Conservation (phyloP, 2,797 vertebrate species). For the Melanogrammus aeglefinus region DNA sequence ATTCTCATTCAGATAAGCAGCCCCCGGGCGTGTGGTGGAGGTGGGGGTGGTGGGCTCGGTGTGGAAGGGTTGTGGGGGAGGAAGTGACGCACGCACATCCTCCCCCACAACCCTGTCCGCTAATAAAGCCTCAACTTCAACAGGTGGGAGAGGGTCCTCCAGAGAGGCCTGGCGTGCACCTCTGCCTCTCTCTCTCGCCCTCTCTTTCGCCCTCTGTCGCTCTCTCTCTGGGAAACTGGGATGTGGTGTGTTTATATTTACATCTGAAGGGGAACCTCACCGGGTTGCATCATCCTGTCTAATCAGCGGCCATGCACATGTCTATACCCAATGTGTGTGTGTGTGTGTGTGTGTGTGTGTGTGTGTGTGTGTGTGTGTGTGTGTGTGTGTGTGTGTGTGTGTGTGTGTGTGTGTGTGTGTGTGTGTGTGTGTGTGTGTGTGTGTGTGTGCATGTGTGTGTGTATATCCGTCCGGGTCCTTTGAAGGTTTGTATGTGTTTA, state of each 20-base stretch:
- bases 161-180: background rate
- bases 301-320: constrained; percentile 30
- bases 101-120: background rate
- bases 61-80: background rate
- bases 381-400: constrained; percentile 15
- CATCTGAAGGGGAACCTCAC: constrained; percentile 50
- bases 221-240: constrained; percentile 58
- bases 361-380: background rate
- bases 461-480: background rate
- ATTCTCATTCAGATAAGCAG: background rate
- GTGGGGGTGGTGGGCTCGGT: background rate
- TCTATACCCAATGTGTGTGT: constrained; percentile 24
- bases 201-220: background rate
- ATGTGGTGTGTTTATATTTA: constrained; percentile 58
- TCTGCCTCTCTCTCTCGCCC: background rate
- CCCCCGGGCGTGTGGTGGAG: background rate
- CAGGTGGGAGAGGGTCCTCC: background rate
- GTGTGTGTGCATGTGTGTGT: background rate
- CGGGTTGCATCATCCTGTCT: constrained; percentile 34
- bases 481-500: background rate
- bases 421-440: constrained; percentile 18
- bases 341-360: constrained; percentile 12
- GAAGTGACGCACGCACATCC: background rate
- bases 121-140: constrained; percentile 1
- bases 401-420: constrained; percentile 21